Evolutionary conservation across 2,888 invertebrate species (phyloP), one percentile per base, ranked within the genome.

Genomic region (Lysandra coridon): DNA sequence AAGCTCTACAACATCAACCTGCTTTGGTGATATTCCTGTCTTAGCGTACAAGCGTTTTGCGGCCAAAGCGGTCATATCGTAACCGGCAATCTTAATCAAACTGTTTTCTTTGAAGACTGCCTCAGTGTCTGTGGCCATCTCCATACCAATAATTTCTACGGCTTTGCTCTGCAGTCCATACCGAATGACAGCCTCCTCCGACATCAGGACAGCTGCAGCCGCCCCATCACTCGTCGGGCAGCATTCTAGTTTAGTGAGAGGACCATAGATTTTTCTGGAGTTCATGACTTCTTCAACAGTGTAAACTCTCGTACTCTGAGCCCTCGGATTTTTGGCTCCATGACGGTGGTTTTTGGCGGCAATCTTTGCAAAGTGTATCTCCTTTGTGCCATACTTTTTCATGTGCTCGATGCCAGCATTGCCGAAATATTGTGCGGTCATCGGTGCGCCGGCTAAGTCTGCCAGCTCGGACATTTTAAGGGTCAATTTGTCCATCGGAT

Each of bases 181-280:
- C 57, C 96, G 95, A 81, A 95, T 96, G 1, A 99, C 98, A 89
- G 99, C 99, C 17, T 97, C 96, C 91, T 99, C 99, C 12, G 98
- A 98, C 82, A 97, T 99, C 73, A 99, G 86, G 81, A 99, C 96
- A 0, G 97, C 99, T 40, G 99, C 99, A 40, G 98, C 99, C 0
- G 98, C 96, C n/a, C 99, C 99, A 92, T 99, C 99, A 76, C 99
- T 99, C 0, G 99, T 99, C 0, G 99, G 99, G 88, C 99, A 99
- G 90, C 99, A 99, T 89, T 99, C 99, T 14, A 99, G 95, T 89
- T 99, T 99, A 1, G 99, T 99, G 76, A 99, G 94, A 0, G 98
- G 98, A 3, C 98, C 98, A 91, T 97, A 98, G 82, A 99, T 96
- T 87, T 96, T 95, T n/a, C 98, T 97, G 0, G 99, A 98, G 14